Evolutionary conservation across 2,888 invertebrate species (phyloP).

Genomic region (Acanthosoma haemorrhoidale): DNA sequence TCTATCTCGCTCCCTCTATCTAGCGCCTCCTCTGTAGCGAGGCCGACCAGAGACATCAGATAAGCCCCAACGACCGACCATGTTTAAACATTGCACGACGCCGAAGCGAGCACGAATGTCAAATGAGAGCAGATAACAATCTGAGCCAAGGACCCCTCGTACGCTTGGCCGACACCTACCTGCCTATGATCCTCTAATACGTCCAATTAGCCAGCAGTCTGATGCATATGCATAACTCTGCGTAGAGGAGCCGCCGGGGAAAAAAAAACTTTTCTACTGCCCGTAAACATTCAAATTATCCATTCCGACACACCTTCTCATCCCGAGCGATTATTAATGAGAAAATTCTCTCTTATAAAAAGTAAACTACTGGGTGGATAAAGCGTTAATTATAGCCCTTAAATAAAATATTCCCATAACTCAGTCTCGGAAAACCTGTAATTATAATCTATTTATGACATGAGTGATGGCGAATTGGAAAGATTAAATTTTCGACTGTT

Average conservation of each 20-base stretch:
- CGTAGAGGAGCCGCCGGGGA: not conserved
- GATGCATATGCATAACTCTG: not conserved
- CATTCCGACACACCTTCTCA: not conserved
- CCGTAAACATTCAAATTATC: not conserved
- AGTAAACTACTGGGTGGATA: too few species aligned
- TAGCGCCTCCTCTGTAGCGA: not conserved
- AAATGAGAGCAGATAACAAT: not conserved
- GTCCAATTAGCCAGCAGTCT: not conserved
- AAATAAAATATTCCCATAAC: too few species aligned
- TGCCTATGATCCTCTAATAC: not conserved
- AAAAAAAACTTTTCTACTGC: not conserved
- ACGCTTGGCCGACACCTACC: conserved; percentile 5
- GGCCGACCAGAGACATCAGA: too few species aligned
- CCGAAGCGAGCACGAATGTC: not conserved
- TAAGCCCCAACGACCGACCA: not conserved
- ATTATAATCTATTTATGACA: too few species aligned
- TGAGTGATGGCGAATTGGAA: too few species aligned
- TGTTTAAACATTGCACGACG: not conserved
- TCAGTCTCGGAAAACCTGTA: too few species aligned
- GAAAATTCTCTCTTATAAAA: too few species aligned
- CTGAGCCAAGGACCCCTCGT: not conserved
- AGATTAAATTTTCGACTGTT: too few species aligned
- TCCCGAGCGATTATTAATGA: not conserved
- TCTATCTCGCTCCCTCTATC: not conserved
- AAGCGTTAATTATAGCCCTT: too few species aligned